phyloP scores from a whole-genome alignment of 2,888 invertebrate species.

The Siphonodentalium dalli region DNA sequence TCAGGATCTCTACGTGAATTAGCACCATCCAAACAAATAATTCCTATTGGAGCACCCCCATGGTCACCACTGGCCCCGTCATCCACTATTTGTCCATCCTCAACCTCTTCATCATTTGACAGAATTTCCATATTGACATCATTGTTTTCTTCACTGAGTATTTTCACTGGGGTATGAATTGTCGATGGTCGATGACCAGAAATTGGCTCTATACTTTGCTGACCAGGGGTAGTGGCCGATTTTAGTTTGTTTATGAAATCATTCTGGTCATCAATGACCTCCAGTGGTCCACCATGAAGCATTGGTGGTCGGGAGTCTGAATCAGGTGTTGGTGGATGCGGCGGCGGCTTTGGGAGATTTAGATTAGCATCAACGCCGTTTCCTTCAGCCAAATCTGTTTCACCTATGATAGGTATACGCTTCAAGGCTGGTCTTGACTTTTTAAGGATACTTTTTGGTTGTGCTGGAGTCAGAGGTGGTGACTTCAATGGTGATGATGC shows the following conservation, averaged over 20 bases:
- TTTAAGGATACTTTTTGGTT: conserved; percentile 37
- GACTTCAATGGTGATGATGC: neutral
- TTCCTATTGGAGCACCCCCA: too few species aligned
- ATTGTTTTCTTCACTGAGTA: too few species aligned
- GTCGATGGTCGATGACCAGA: too few species aligned
- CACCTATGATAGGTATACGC: conserved; percentile 34
- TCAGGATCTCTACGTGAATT: too few species aligned
- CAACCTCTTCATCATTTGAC: too few species aligned
- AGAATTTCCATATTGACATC: too few species aligned
- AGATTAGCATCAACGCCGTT: conserved; percentile 15
- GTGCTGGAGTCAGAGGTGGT: conserved; percentile 17
- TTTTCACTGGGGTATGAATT: too few species aligned
- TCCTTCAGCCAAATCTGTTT: conserved; percentile 10
- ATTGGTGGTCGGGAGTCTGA: neutral
- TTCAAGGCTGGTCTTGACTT: conserved; percentile 35
- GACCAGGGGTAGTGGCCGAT: conserved; percentile 48
- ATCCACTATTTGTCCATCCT: too few species aligned
- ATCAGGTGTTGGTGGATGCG: neutral
- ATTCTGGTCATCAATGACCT: conserved; percentile 37
- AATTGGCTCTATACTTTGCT: too few species aligned
- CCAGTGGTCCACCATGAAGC: neutral
- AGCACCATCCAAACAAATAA: too few species aligned
- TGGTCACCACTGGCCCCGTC: too few species aligned
- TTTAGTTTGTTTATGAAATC: conserved; percentile 57
- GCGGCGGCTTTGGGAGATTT: neutral